Conservation (phyloP, 35 echinoderm and acorn worm genomes). For the Anneissia japonica region DNA sequence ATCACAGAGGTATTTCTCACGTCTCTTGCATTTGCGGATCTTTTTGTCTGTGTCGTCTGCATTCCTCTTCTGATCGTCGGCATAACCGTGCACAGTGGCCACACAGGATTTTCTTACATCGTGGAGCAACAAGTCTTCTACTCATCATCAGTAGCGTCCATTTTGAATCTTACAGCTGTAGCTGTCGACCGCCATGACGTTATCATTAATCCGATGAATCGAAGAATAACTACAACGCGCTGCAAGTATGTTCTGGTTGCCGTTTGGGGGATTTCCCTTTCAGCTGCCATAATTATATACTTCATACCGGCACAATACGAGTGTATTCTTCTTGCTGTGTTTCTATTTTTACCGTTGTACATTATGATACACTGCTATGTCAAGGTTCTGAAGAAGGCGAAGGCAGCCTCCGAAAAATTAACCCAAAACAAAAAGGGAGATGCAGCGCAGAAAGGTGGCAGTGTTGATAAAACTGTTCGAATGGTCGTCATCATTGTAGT, state of each 20-base stretch:
- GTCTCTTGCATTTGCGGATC: slow-evolving; percentile 75
- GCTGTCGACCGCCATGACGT: slow-evolving; percentile 81
- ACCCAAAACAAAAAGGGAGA: neutral
- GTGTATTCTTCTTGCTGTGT: slow-evolving; percentile 55
- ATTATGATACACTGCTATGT: slow-evolving; percentile 73
- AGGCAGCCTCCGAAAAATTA: neutral
- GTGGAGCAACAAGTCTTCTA: slow-evolving; percentile 89
- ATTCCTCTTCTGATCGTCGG: slow-evolving; percentile 76
- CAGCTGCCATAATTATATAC: slow-evolving; percentile 44
- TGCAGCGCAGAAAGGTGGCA: neutral
- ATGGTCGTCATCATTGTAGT: slow-evolving; percentile 87
- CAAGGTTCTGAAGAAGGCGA: slow-evolving; percentile 53
- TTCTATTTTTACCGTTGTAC: slow-evolving; percentile 49
- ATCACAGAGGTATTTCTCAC: slow-evolving; percentile 80
- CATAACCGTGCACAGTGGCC: slow-evolving; percentile 46
- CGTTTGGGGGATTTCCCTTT: slow-evolving; percentile 49
- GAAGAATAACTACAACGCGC: slow-evolving; percentile 25
- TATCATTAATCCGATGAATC: slow-evolving; percentile 58
- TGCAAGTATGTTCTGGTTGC: slow-evolving; percentile 36
- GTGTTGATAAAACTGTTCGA: slow-evolving; percentile 65
- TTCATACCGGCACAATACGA: slow-evolving; percentile 59
- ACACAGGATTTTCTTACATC: slow-evolving; percentile 73
- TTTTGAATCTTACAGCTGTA: slow-evolving; percentile 77
- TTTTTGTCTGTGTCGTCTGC: slow-evolving; percentile 64
- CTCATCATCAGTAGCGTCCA: slow-evolving; percentile 79